phyloP scores from a whole-genome alignment of 2,888 invertebrate species.

The Dinocampus coccinellae region DNA sequence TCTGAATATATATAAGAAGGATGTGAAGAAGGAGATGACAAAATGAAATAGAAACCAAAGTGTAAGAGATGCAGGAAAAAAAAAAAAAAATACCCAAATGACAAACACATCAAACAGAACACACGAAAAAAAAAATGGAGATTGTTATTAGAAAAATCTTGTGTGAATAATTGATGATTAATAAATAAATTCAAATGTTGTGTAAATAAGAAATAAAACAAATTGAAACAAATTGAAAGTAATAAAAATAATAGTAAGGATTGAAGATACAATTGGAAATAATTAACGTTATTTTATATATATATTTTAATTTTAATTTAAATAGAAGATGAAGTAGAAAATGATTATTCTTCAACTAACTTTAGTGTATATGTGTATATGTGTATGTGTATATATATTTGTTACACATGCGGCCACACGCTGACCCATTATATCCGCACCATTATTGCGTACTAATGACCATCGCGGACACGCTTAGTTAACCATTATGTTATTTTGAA shows the following conservation, averaged over 20 bases:
- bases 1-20: slow-evolving; percentile 7
- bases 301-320: neutral
- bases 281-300: too few species aligned
- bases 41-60: neutral
- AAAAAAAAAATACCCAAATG: too few species aligned
- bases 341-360: neutral
- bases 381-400: slow-evolving; percentile 3
- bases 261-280: neutral
- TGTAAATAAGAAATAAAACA: too few species aligned
- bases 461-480: slow-evolving; percentile 59
- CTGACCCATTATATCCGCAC: slow-evolving; percentile 45
- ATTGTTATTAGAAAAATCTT: neutral
- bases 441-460: slow-evolving; percentile 62
- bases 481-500: slow-evolving; percentile 51
- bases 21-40: neutral
- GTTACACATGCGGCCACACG: slow-evolving; percentile 43
- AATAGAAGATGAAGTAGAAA: neutral
- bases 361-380: neutral
- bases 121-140: too few species aligned
- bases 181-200: neutral
- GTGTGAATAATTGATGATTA: neutral
- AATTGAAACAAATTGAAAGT: neutral
- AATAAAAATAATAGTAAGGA: neutral
- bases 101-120: too few species aligned
- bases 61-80: neutral